Evolutionary conservation across 2,797 vertebrate genomes (phyloP).

Genomic region (Mycteria americana): DNA sequence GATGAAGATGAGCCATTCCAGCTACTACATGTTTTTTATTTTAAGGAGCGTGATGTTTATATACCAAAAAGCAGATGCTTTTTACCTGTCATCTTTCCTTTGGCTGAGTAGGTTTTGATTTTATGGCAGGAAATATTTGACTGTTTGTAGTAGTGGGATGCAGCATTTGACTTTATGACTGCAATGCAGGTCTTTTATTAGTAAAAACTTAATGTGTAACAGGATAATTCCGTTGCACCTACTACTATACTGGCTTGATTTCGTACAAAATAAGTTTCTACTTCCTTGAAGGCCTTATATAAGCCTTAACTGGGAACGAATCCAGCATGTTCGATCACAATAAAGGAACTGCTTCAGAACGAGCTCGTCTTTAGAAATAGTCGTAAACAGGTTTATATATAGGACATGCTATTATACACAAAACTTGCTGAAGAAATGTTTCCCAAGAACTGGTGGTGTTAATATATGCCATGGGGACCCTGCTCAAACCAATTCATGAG

Average conservation of each 20-base stretch:
- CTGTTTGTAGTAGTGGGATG: slow-evolving; percentile 34
- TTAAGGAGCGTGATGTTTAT: not conserved
- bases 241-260: slow-evolving; percentile 17
- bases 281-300: slow-evolving; percentile 47
- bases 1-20: not conserved
- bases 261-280: slow-evolving; percentile 21
- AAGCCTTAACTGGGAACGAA: slow-evolving; percentile 36
- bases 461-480: not conserved
- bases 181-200: slow-evolving; percentile 25
- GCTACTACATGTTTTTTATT: not conserved
- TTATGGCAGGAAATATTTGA: slow-evolving; percentile 61
- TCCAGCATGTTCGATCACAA: slow-evolving; percentile 43
- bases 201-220: slow-evolving; percentile 36
- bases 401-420: not conserved
- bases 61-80: not conserved
- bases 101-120: slow-evolving; percentile 5
- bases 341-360: slow-evolving; percentile 45
- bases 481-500: not conserved
- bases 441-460: not conserved
- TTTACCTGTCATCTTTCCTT: not conserved
- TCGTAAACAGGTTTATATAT: slow-evolving; percentile 51
- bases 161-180: slow-evolving; percentile 51
- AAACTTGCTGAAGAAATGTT: not conserved
- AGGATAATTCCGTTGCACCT: slow-evolving; percentile 28
- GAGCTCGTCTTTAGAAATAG: slow-evolving; percentile 15